phyloP scores from a whole-genome alignment of 2,797 vertebrate genomes.

The Cryptoprocta ferox region DNA sequence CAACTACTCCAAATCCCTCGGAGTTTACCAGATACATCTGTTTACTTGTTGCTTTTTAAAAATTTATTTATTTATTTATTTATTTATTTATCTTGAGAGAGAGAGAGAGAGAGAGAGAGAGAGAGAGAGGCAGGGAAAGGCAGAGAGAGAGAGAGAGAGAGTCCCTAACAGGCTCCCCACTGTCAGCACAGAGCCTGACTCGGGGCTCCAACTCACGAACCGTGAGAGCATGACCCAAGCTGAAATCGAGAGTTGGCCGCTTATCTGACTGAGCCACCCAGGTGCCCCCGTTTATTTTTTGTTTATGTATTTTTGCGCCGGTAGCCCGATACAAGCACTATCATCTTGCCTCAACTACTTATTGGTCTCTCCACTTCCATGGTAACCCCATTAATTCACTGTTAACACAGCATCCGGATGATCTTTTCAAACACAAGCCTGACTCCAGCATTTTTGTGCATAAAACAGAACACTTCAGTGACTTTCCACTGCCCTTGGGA shows the following conservation, averaged over 20 bases:
- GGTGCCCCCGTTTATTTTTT: neutral
- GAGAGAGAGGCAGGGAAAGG: neutral
- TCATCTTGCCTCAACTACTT: neutral
- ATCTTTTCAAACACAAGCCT: neutral
- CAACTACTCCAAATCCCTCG: neutral
- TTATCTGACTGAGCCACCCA: neutral
- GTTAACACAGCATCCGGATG: neutral
- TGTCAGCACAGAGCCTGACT: neutral
- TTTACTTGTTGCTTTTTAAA: neutral
- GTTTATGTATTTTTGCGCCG: neutral
- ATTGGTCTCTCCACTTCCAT: neutral
- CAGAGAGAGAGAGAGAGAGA: neutral
- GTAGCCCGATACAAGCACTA: neutral
- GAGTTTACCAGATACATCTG: neutral
- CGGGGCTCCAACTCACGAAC: neutral
- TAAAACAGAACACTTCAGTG: neutral
- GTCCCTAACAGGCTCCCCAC: neutral
- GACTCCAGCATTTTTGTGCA: neutral
- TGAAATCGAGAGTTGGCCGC: neutral
- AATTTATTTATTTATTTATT: neutral
- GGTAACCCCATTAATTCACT: neutral
- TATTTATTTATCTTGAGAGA: neutral
- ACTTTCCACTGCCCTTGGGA: neutral
- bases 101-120: neutral
- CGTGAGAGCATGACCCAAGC: neutral